Evolutionary conservation across 2,797 vertebrate species (phyloP).

Genomic region (Enoplosus armatus): DNA sequence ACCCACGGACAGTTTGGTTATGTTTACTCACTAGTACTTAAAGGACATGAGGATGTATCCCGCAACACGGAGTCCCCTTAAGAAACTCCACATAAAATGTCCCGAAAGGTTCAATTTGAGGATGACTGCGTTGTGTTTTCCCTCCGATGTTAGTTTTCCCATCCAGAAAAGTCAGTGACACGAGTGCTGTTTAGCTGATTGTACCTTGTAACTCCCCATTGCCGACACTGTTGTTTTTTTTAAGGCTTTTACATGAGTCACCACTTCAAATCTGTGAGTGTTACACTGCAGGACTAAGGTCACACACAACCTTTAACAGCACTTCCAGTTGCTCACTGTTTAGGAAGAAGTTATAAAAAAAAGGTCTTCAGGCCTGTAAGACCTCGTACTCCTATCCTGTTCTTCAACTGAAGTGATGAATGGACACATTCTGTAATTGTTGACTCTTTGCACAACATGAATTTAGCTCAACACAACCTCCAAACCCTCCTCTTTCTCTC

Average conservation of each 20-base stretch:
- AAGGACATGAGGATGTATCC: constrained; percentile 50
- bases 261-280: constrained; percentile 23
- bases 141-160: constrained; percentile 50
- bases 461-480: not conserved
- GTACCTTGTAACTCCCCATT: constrained; percentile 28
- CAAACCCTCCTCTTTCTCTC: constrained; percentile 12
- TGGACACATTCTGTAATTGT: constrained; percentile 3
- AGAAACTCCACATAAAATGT: constrained; percentile 64
- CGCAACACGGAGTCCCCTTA: constrained; percentile 26
- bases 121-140: constrained; percentile 47
- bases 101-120: constrained; percentile 47
- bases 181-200: constrained; percentile 45
- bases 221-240: constrained; percentile 16
- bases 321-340: not conserved
- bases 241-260: constrained; percentile 53
- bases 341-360: not conserved
- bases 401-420: not conserved
- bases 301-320: constrained; percentile 16
- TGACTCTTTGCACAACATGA: not conserved
- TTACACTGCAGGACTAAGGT: constrained; percentile 8
- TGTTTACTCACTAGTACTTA: constrained; percentile 75
- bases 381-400: not conserved
- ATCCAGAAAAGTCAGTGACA: constrained; percentile 34
- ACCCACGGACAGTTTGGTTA: constrained; percentile 57
- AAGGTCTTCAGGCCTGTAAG: too few relatives aligned